Conservation (phyloP, 2,888 invertebrate species). For the Tetranychus truncatus region DNA sequence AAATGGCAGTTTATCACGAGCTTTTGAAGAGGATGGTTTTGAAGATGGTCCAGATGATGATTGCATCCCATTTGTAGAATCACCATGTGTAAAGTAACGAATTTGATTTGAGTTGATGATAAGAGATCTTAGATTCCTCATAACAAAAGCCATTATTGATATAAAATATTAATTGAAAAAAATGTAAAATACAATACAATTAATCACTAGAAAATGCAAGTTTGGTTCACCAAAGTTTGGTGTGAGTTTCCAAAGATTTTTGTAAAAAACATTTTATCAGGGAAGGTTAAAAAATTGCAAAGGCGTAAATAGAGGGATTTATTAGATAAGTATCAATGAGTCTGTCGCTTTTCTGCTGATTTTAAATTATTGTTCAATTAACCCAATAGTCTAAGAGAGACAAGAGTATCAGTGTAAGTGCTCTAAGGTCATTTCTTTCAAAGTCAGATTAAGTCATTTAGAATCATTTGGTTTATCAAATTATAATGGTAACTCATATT, state of each 20-base stretch:
- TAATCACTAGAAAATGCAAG: constrained; percentile 5
- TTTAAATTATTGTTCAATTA: too few relatives aligned
- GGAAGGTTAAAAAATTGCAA: not conserved
- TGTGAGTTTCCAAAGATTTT: not conserved
- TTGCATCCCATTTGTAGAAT: not conserved
- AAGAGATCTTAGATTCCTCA: not conserved
- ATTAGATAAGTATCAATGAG: not conserved
- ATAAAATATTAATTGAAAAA: not conserved
- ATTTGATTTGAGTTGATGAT: not conserved
- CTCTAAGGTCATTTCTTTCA: too few relatives aligned
- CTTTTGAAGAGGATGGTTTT: not conserved
- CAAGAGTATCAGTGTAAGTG: too few relatives aligned
- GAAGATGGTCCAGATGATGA: not conserved
- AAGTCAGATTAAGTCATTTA: too few relatives aligned
- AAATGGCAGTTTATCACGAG: not conserved
- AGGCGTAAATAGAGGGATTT: not conserved
- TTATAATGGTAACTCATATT: too few relatives aligned
- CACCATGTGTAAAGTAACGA: not conserved
- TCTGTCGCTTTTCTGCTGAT: too few relatives aligned
- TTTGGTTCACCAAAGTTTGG: not conserved
- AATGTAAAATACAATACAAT: not conserved
- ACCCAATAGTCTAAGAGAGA: too few relatives aligned
- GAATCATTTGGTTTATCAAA: too few relatives aligned
- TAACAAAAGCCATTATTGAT: not conserved
- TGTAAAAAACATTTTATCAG: not conserved